phyloP scores from a whole-genome alignment of 2,888 invertebrate species.

The Xestia xanthographa region DNA sequence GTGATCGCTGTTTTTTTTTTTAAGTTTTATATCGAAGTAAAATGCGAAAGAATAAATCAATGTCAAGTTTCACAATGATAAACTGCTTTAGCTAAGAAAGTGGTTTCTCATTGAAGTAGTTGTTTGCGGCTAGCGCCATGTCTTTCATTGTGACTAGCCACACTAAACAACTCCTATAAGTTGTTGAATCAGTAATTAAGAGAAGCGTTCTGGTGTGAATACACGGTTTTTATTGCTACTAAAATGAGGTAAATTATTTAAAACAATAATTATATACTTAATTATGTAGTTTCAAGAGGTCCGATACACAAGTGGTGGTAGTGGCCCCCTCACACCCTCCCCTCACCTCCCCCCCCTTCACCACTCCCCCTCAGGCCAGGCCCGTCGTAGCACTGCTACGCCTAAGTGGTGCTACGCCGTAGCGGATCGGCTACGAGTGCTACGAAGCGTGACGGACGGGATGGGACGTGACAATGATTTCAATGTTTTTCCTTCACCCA shows the following conservation, averaged over 20 bases:
- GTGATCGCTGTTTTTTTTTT: neutral
- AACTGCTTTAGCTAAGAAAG: slow-evolving; percentile 38
- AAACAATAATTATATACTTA: neutral
- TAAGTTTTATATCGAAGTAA: neutral
- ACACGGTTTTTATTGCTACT: neutral
- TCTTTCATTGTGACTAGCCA: slow-evolving; percentile 8
- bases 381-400: too few relatives aligned
- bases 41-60: neutral
- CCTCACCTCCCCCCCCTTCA: too few relatives aligned
- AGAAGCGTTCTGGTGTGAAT: neutral
- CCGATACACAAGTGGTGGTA: too few relatives aligned
- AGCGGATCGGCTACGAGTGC: too few relatives aligned
- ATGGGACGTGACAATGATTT: too few relatives aligned
- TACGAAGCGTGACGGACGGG: too few relatives aligned
- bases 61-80: slow-evolving; percentile 13
- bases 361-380: too few relatives aligned
- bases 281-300: too few relatives aligned
- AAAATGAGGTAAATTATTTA: neutral
- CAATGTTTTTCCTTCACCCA: too few relatives aligned
- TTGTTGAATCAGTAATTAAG: slow-evolving; percentile 6
- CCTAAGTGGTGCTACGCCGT: too few relatives aligned
- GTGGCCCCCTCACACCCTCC: too few relatives aligned
- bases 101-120: slow-evolving; percentile 26
- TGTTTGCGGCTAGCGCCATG: slow-evolving; percentile 19
- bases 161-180: slow-evolving; percentile 16